These are phyloP conservation scores for Drosophila parvula DNA, from an alignment of 1,140 invertebrate genomes.

Conservation along the genomic window DNA sequence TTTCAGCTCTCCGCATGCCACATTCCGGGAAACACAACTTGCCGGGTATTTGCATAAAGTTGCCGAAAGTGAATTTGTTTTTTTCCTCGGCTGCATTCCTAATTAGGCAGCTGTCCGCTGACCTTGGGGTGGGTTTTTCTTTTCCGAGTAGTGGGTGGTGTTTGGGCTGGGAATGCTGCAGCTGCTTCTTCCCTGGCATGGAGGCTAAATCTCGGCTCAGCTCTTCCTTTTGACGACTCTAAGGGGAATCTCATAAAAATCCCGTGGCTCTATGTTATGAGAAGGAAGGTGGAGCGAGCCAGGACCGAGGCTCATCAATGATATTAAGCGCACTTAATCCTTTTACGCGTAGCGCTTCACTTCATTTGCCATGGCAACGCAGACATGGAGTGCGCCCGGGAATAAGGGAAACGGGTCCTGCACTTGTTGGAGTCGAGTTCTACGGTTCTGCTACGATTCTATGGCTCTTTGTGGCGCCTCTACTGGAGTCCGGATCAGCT, in stretches of 20 bases:
- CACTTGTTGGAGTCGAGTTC: slow-evolving; percentile 31
- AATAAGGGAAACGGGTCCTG: slow-evolving; percentile 32
- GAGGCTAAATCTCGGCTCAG: slow-evolving; percentile 60
- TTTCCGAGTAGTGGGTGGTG: slow-evolving; percentile 1
- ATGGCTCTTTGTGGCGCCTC: slow-evolving; percentile 29
- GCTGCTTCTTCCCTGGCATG: slow-evolving; percentile 45
- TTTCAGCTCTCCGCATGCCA: slow-evolving; percentile 62
- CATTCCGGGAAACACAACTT: slow-evolving; percentile 42
- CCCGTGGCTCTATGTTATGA: slow-evolving; percentile 40
- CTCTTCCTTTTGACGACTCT: slow-evolving; percentile 35
- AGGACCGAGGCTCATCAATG: slow-evolving; percentile 68
- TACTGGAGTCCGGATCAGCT: slow-evolving; percentile 29
- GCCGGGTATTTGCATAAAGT: slow-evolving; percentile 75
- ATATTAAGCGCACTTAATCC: slow-evolving; percentile 81
- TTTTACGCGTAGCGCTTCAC: slow-evolving; percentile 69
- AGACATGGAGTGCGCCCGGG: slow-evolving; percentile 13
- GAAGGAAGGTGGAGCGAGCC: slow-evolving; percentile 20
- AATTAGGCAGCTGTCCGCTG: slow-evolving; percentile 61
- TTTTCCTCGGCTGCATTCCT: slow-evolving; percentile 59
- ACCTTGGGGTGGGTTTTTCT: slow-evolving; percentile 57
- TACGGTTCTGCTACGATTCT: slow-evolving; percentile 2
- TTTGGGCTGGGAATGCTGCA: slow-evolving; percentile 53
- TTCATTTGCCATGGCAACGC: slow-evolving; percentile 55
- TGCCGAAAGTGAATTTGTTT: slow-evolving; percentile 56
- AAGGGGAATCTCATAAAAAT: slow-evolving; percentile 57